phyloP scores from a whole-genome alignment of 2,113 vertebrate genomes.

The Tretioscincus oriximinensis region DNA sequence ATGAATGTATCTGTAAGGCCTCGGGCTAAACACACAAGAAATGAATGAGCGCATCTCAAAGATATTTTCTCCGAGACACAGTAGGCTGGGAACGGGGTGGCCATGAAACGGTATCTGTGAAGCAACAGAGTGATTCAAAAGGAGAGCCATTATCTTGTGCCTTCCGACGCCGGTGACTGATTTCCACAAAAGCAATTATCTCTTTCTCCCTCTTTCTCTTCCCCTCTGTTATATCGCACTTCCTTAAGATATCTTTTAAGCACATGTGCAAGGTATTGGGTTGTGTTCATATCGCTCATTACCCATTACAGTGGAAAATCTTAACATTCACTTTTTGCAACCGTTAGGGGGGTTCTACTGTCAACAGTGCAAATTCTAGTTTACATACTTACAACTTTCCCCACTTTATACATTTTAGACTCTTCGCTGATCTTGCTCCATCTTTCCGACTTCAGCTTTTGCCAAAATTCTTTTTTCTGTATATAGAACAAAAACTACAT shows the following conservation, averaged over 20 bases:
- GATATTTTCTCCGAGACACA: neutral
- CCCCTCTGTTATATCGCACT: neutral
- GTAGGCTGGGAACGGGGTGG: fast-evolving
- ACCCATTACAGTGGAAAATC: too few species aligned
- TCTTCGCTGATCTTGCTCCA: neutral
- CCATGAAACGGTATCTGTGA: neutral
- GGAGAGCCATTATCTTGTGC: neutral
- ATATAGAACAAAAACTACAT: neutral
- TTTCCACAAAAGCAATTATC: neutral
- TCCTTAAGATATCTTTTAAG: neutral
- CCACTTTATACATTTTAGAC: neutral
- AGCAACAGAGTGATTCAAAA: neutral
- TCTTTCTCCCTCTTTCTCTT: neutral
- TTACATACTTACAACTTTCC: too few species aligned
- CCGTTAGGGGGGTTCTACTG: neutral
- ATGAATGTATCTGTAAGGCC: neutral
- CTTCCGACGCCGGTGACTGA: neutral
- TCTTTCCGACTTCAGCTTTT: too few species aligned
- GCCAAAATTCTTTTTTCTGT: too few species aligned
- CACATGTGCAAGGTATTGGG: neutral
- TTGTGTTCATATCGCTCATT: neutral
- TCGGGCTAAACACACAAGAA: neutral
- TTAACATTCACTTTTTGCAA: neutral
- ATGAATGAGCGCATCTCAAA: constrained; percentile 1
- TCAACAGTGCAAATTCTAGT: too few species aligned